Evolutionary conservation across 92 coral and sea anemone genomes (phyloP), one percentile per base, ranked within the genome.

Genomic region (Metridium senile): DNA sequence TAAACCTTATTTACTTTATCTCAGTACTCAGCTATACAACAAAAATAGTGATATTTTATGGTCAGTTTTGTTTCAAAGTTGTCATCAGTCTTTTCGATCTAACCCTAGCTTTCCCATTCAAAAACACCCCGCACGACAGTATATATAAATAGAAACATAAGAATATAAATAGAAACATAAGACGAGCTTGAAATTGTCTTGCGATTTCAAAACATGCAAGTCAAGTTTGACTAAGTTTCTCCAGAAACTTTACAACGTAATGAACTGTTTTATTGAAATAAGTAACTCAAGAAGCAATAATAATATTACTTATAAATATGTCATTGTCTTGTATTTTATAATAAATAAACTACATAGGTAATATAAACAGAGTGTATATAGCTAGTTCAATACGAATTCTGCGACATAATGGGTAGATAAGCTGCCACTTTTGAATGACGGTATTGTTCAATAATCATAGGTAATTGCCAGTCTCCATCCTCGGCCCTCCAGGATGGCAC

Each of bases 371-470:
- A 45, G 7, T 45, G 16, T 45, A 16, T 16, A 7, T 16, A 45
- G 51, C 51, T 16, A 45, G 51, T 45, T 45, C 51, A 45, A 45
- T 45, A 45, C 16, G 51, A 16, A 45, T 45, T 45, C 16, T 74
- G 70, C 30, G 34, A n/a, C n/a, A n/a, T n/a, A n/a, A n/a, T 26
- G 35, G 81, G 81, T 27, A 75, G 56, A 64, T 62, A 76, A 11
- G 81, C 34, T 53, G 81, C 81, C 21, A 76, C 72, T 39, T 76
- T 64, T 43, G 72, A 26, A 64, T 76, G 81, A 45, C 39, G 28
- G 57, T 63, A 76, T 19, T 76, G 81, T 65, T 76, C 81, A 31
- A 76, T 64, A 16, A 76, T 76, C 58, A 76, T 43, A 21, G 81
- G 71, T 8, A 76, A 58, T 22, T 77, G 74, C 82, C 74, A 77